phyloP scores from a whole-genome alignment of 2,113 vertebrate species.

The Phaetusa simplex region DNA sequence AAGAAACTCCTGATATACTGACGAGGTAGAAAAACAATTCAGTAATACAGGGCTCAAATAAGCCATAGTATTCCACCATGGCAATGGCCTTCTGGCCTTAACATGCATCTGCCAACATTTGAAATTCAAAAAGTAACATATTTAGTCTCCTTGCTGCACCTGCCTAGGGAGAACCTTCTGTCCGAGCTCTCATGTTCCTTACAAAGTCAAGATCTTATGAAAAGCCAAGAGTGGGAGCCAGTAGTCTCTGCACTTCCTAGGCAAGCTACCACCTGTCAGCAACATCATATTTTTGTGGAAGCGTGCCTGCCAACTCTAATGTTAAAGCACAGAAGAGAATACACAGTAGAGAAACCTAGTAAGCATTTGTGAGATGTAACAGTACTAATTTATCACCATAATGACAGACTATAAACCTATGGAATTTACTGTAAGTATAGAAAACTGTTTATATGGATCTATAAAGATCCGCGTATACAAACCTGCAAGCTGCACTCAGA shows the following conservation, averaged over 20 bases:
- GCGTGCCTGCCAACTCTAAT: background rate
- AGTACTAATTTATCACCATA: background rate
- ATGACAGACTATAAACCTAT: background rate
- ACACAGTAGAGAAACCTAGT: background rate
- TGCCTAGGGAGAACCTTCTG: background rate
- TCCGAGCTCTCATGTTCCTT: background rate
- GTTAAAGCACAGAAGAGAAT: background rate
- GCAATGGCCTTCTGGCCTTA: background rate
- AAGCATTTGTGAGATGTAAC: background rate
- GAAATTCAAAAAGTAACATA: background rate
- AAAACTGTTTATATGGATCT: background rate
- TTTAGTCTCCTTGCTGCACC: background rate
- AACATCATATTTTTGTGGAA: background rate
- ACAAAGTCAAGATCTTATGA: background rate
- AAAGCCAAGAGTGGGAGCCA: background rate
- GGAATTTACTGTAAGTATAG: background rate
- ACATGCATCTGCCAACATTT: background rate
- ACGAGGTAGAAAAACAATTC: background rate
- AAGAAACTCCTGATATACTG: background rate
- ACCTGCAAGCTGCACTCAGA: background rate
- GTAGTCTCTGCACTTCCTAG: background rate
- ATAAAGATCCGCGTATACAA: background rate
- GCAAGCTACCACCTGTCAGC: background rate
- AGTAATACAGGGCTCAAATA: background rate
- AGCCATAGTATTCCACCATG: background rate